Evolutionary conservation across 2,797 vertebrate species (phyloP).

Genomic region (Mus spretus): DNA sequence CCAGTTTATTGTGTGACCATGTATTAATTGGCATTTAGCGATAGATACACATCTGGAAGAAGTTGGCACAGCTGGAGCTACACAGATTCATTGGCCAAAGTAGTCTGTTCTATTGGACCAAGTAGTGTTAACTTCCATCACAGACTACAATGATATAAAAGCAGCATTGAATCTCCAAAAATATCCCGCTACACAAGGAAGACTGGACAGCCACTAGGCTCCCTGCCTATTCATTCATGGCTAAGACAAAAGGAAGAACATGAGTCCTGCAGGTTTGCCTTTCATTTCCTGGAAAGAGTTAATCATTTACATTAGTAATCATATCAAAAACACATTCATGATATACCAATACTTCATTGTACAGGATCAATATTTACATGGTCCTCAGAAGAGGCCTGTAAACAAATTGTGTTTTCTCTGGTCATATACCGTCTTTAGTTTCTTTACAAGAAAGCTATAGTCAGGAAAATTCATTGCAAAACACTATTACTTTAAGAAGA

Average conservation of each 20-base stretch:
- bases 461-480: constrained; percentile 69
- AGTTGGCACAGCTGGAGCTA: not conserved
- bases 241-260: constrained; percentile 58
- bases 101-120: not conserved
- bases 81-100: constrained; percentile 36
- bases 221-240: constrained; percentile 7
- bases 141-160: constrained; percentile 14
- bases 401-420: constrained; percentile 36
- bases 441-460: constrained; percentile 73
- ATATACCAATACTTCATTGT: constrained; percentile 32
- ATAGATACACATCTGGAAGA: not conserved
- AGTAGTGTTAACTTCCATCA: constrained; percentile 22
- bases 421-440: constrained; percentile 65
- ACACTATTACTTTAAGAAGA: constrained; percentile 69
- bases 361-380: constrained; percentile 39
- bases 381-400: not conserved
- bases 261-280: constrained; percentile 28
- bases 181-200: not conserved
- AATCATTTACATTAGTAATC: constrained; percentile 53
- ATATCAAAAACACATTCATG: constrained; percentile 19
- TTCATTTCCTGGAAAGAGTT: constrained; percentile 37
- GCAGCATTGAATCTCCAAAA: constrained; percentile 15
- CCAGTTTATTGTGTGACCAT: not conserved
- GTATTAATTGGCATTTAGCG: constrained; percentile 24
- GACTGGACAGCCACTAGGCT: constrained; percentile 17